Percentiles rank a stretch among this genome's conserved stretches.
These are phyloP conservation scores for Pelvicachromis taeniatus DNA, from an alignment of 2,113 vertebrate genomes.

Conservation along the genomic window DNA sequence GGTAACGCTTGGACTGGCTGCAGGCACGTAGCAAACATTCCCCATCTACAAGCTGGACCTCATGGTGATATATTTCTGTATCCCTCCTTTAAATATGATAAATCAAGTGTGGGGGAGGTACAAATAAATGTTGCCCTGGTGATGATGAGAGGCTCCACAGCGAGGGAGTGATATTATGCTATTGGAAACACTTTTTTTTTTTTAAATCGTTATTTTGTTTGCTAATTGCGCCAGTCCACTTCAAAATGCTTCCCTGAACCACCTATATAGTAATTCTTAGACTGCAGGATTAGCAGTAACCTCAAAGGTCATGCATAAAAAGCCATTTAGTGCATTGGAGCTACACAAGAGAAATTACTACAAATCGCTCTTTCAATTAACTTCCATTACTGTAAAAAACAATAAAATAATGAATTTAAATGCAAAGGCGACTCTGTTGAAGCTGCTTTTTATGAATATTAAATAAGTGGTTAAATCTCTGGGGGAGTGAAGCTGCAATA, in stretches of 20 bases:
- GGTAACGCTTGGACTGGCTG: neutral
- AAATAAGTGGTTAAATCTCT: conserved; percentile 13
- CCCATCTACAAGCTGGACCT: conserved; percentile 3
- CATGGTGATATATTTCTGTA: neutral
- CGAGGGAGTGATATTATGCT: neutral
- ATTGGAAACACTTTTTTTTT: neutral
- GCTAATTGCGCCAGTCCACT: neutral
- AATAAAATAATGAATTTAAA: neutral
- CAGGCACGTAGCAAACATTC: conserved; percentile 10
- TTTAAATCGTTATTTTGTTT: neutral
- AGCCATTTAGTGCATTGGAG: neutral
- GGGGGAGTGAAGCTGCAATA: neutral
- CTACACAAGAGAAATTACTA: conserved; percentile 4
- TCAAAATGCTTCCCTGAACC: neutral
- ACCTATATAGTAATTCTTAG: neutral
- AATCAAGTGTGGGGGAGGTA: conserved; percentile 4
- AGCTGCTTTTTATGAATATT: conserved; percentile 39
- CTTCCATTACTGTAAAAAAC: conserved; percentile 24
- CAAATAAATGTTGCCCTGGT: conserved; percentile 29
- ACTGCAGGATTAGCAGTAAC: neutral
- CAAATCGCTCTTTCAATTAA: neutral
- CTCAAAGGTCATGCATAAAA: neutral
- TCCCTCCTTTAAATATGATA: conserved; percentile 7
- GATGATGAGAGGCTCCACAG: neutral
- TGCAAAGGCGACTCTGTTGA: conserved; percentile 5